phyloP scores from a whole-genome alignment of 1,140 invertebrate species.

The Nasonia longicornis region DNA sequence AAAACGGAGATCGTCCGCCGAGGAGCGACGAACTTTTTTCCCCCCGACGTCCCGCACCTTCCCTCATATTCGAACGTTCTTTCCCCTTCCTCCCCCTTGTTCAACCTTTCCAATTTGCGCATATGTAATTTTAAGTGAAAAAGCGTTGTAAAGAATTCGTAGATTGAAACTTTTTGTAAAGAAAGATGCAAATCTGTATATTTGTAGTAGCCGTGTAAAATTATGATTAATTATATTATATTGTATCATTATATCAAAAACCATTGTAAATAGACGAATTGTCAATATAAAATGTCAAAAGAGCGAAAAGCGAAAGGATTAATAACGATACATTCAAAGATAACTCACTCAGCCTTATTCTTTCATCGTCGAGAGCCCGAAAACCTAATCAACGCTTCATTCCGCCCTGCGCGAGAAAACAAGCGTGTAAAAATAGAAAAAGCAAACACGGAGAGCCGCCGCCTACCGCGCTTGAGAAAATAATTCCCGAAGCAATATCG shows the following conservation, averaged over 20 bases:
- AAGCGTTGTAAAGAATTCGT: slow-evolving; percentile 59
- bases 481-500: slow-evolving; percentile 15
- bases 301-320: slow-evolving; percentile 63
- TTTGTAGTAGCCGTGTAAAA: slow-evolving; percentile 66
- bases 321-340: slow-evolving; percentile 66
- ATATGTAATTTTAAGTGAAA: slow-evolving; percentile 49
- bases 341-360: slow-evolving; percentile 35
- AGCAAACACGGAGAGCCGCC: neutral
- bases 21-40: neutral
- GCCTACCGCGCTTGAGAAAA: neutral
- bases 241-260: slow-evolving; percentile 60
- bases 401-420: neutral
- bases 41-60: slow-evolving; percentile 17
- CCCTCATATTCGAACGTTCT: slow-evolving; percentile 18
- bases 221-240: slow-evolving; percentile 60
- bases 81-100: slow-evolving; percentile 35
- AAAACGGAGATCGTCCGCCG: neutral
- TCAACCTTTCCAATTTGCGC: slow-evolving; percentile 45
- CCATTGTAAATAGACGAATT: slow-evolving; percentile 68
- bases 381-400: neutral
- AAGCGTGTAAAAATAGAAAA: neutral
- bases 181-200: slow-evolving; percentile 64
- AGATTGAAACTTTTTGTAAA: slow-evolving; percentile 60
- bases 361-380: slow-evolving; percentile 9
- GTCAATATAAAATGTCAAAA: slow-evolving; percentile 66